These are phyloP conservation scores for Bombus breviceps DNA, from an alignment of 1,140 invertebrate species.

Conservation along the genomic window DNA sequence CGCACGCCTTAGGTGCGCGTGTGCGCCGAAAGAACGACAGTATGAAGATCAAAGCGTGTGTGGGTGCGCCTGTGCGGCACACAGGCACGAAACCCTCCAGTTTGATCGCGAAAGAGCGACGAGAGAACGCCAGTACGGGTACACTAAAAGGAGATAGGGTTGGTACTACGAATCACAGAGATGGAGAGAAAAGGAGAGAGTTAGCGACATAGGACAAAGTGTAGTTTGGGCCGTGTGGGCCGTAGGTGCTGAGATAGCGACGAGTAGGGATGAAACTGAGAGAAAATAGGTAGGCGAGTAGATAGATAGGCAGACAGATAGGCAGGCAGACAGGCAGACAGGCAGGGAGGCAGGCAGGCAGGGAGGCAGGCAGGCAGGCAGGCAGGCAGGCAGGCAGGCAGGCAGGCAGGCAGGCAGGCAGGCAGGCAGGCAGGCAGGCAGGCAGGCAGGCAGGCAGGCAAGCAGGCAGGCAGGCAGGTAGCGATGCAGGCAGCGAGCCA, in stretches of 20 bases:
- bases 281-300: background rate
- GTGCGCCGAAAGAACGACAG: constrained; percentile 32
- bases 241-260: background rate
- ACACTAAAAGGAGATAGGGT: background rate
- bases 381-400: background rate
- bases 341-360: background rate
- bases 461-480: constrained; percentile 21
- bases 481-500: constrained; percentile 47
- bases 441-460: background rate
- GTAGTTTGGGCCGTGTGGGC: constrained; percentile 21
- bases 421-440: constrained; percentile 40
- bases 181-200: background rate
- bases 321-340: background rate
- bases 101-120: constrained; percentile 24
- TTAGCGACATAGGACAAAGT: too few species aligned
- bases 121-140: constrained; percentile 1
- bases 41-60: background rate
- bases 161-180: too few species aligned
- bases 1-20: constrained; percentile 46
- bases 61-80: constrained; percentile 38
- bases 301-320: background rate
- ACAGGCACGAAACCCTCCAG: constrained; percentile 23
- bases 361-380: constrained; percentile 30
- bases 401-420: constrained; percentile 29
- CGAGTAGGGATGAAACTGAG: background rate